Base-by-base conservation (phyloP, 2,113 vertebrate species). In the Micronisus gabar region DNA sequence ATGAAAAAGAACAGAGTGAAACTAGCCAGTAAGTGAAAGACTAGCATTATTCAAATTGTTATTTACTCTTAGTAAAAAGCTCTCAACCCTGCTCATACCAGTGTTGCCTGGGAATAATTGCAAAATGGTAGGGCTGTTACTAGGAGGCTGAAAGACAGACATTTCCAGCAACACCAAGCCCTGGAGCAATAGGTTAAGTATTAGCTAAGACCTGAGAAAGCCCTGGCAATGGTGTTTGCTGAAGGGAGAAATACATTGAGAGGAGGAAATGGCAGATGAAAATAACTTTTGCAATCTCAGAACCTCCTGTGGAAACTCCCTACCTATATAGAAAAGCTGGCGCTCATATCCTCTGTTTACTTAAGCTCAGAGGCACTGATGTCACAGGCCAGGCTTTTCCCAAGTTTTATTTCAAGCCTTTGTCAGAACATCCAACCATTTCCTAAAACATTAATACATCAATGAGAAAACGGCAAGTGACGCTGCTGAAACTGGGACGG, bases 301-400 rank as follows among this genome's bases (percentile, higher is more conserved):
- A 62, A n/a, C 61, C 53, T 68, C 34, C 59, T 22, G 7, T 48
- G 89, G 86, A 76, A 96, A 96, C 13, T 87, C 91, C 86, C 84
- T 38, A 30, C 41, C 61, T 40, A 27, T 58, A 14, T 13, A 50
- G 74, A 41, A 83, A 76, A 65, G 18, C 10, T 13, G 17, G 10
- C 5, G 6, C 9, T 81, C 9, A 7, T n/a, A 48, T 13, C 15
- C 14, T 58, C 15, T 81, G 45, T 75, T 93, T 89, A 81, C 70
- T 86, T 17, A 62, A 34, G 4, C 23, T 80, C 58, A 11, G 7
- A 2, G n/a, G 32, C 32, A 55, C 40, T 47, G 62, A 80, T 76
- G 11, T 52, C 41, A 41, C 0, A 26, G 23, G 55, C 13, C 14
- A 22, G 73, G 50, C 6, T 34, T 73, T 25, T 48, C 66, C 76